Evolutionary conservation across 2,797 vertebrate species (phyloP), one percentile per base, ranked within the genome.

Genomic region (Simalia tracyae): DNA sequence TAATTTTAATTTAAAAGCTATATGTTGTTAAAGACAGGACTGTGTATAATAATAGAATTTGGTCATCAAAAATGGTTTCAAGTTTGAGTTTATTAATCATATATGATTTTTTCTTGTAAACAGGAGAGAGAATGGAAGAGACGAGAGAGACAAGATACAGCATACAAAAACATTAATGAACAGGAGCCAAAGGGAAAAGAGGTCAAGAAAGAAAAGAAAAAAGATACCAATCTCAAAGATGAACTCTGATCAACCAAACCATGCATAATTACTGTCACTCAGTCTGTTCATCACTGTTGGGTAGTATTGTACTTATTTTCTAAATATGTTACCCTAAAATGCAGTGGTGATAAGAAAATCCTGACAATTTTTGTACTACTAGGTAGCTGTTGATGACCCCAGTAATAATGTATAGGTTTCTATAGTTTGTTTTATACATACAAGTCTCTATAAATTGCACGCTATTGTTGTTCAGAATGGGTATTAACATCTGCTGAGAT

Each of bases 171-270:
- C 92, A 94, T 90, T 19, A 96, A 95, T 95, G 66, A 96, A 95
- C 95, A 98, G 95, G 98, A 98, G 3, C 97, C 97, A 86, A 95
- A 96, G 76, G 97, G 97, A 95, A 97, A 98, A 94, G 96, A 42
- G 60, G 88, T 89, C 88, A 94, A 94, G 96, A 97, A 1, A 95
- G 97, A 57, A 95, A 97, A 26, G 66, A 97, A 96, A 96, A 97
- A 96, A 90, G 96, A 98, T 96, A 96, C 96, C 96, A 97, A 96
- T 94, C 95, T 97, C 94, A 98, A 98, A 96, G 98, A 98, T 90
- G 98, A 98, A 96, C 97, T 98, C 95, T 98, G 98, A 98, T 97
- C 66, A 95, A 90, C 81, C 57, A 63, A 93, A 31, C 26, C 86
- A 72, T n/a, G 46, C 50, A 84, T 90, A 95, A 91, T 90, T 76